Evolutionary conservation across 2,113 vertebrate species (phyloP).

Genomic region (Sebastes fasciatus): DNA sequence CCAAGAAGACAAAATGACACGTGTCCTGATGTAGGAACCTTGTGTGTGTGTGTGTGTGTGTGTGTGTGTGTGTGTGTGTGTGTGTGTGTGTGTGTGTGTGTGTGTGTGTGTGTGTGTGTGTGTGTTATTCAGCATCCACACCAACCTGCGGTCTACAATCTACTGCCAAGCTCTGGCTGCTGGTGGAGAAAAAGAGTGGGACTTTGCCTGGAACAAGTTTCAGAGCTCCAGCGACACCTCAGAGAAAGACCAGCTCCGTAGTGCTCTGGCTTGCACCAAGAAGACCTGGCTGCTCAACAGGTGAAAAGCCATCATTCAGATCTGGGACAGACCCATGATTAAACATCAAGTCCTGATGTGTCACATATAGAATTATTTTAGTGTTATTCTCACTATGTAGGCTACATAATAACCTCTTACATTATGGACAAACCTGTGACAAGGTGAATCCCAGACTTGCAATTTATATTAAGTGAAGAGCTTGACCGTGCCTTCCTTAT

Average conservation of each 20-base stretch:
- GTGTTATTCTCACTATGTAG: not conserved
- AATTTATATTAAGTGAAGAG: not conserved
- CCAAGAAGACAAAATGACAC: not conserved
- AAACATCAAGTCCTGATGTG: not conserved
- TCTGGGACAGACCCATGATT: no score
- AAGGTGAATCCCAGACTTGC: not conserved
- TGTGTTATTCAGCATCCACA: slow-evolving; percentile 83
- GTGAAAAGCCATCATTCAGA: slow-evolving; percentile 69
- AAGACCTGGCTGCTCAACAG: slow-evolving; percentile 91
- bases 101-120: not conserved
- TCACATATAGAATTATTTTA: not conserved
- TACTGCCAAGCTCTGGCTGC: slow-evolving; percentile 90
- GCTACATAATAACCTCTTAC: not conserved
- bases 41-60: not conserved
- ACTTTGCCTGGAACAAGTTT: slow-evolving; percentile 88
- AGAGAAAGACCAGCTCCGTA: slow-evolving; percentile 87
- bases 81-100: not conserved
- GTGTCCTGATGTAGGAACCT: not conserved
- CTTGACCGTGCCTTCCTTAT: slow-evolving; percentile 29
- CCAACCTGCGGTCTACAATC: slow-evolving; percentile 87
- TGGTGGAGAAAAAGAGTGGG: slow-evolving; percentile 86
- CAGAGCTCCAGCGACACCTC: slow-evolving; percentile 66
- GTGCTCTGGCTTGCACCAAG: slow-evolving; percentile 88
- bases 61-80: not conserved
- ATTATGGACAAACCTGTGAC: not conserved